Percentiles rank a stretch among this genome's conserved stretches.
phyloP scores from a whole-genome alignment of 2,797 vertebrate species.

The Microctenopoma stevenorrisi region DNA sequence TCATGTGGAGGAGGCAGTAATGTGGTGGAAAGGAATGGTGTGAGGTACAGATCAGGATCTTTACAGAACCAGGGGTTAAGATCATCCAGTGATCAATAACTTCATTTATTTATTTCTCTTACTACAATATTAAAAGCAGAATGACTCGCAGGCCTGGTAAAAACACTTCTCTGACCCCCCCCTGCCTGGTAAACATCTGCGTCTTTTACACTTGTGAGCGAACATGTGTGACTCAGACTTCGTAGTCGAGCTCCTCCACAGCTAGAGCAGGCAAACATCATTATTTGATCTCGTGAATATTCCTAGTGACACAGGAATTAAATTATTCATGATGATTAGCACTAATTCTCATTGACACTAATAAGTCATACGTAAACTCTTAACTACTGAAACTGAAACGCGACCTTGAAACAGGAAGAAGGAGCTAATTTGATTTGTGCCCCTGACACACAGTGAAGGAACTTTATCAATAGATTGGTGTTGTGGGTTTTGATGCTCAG shows the following conservation, averaged over 20 bases:
- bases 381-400: background rate
- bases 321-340: no score
- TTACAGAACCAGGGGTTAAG: no score
- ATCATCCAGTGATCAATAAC: background rate
- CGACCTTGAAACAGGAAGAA: background rate
- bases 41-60: no score
- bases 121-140: background rate
- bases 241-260: no score
- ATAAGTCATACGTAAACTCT: background rate
- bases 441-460: background rate
- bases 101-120: background rate
- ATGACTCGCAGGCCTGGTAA: background rate
- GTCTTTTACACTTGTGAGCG: background rate
- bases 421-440: background rate
- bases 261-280: no score
- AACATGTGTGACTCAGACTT: background rate
- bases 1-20: background rate
- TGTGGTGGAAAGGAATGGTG: background rate
- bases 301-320: no score
- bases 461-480: background rate
- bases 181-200: background rate
- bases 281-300: no score
- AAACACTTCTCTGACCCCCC: background rate
- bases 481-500: background rate
- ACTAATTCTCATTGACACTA: background rate